Base-by-base conservation (phyloP, 2,113 vertebrate species). In the Strix uralensis region DNA sequence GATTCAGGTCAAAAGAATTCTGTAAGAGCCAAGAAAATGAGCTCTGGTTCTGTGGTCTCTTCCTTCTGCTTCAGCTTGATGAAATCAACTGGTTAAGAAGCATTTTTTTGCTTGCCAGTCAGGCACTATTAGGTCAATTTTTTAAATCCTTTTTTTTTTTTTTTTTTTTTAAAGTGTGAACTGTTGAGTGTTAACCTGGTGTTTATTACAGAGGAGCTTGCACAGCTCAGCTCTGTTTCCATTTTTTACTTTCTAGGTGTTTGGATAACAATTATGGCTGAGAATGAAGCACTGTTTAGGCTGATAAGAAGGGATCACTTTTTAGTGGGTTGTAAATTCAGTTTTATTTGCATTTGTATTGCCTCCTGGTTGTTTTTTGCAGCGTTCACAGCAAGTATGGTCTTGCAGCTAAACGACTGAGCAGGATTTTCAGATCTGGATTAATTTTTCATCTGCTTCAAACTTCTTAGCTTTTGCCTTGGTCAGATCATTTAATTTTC, bases 281-380 rank as follows among this genome's bases (percentile, higher is more conserved):
- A 78, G 52, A 70, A 63, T 3, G 2, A 54, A 74, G 67, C 22
- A 7, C 16, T 67, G 15, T 42, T 77, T 4, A 13, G 86, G 38
- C 57, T 63, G 69, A 84, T 70, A 69, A 62, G 63, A 70, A 34
- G 9, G 49, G 32, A 62, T 81, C 23, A 7, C 14, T 42, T 59
- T 78, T 86, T 70, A 93, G 42, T 49, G 42, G 47, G 57, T 30
- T 92, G 75, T 71, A 49, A 44, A 69, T 93, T 70, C 62, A 17
- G 36, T 82, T 86, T 81, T 83, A 66, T 92, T 96, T 93, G 79
- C 49, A 61, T 62, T 81, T 97, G 25, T 84, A 23, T 81, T 87
- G 62, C 49, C 32, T 93, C 32, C 9, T 74, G 67, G 42, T 91
- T 91, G 42, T 4, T n/a, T 91, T 94, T 78, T 91, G 34, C 63